Evolutionary conservation across 2,797 vertebrate genomes (phyloP).

Genomic region (Cyprinodon diabolis): DNA sequence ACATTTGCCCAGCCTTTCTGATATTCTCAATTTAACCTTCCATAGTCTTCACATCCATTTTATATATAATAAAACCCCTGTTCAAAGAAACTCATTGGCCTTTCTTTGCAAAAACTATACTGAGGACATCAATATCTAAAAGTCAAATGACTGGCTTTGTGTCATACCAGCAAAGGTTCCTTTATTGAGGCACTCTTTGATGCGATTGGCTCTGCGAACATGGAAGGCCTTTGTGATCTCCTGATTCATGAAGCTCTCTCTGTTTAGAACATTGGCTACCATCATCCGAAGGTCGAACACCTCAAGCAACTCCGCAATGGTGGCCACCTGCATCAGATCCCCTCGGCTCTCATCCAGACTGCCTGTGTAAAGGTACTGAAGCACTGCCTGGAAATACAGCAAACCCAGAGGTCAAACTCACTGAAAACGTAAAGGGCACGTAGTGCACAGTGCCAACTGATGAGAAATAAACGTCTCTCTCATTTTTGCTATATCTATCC

Average conservation of each 20-base stretch:
- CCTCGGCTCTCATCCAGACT: constrained; percentile 82
- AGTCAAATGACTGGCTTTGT: constrained; percentile 18
- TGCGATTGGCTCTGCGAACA: constrained; percentile 90
- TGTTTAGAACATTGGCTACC: constrained; percentile 92
- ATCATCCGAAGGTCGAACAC: constrained; percentile 95
- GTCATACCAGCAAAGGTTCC: constrained; percentile 88
- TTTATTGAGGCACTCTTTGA: constrained; percentile 90
- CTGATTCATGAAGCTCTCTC: constrained; percentile 95
- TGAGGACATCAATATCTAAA: constrained; percentile 38
- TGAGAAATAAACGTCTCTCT: not conserved
- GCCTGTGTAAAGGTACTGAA: constrained; percentile 91
- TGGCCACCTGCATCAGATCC: constrained; percentile 90
- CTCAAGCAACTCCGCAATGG: constrained; percentile 90
- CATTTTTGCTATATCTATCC: not conserved
- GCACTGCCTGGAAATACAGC: constrained; percentile 76
- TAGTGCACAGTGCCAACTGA: not conserved
- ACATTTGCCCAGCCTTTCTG: constrained; percentile 13
- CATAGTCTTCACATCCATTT: not conserved
- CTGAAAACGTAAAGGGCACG: not conserved
- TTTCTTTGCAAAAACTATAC: constrained; percentile 34
- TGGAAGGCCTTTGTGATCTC: constrained; percentile 96
- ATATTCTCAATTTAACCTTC: constrained; percentile 7
- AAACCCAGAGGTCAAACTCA: constrained; percentile 8
- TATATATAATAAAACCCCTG: constrained; percentile 5
- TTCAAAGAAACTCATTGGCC: constrained; percentile 17